Conservation (phyloP, 2,888 invertebrate genomes). For the Eupithecia subfuscata region DNA sequence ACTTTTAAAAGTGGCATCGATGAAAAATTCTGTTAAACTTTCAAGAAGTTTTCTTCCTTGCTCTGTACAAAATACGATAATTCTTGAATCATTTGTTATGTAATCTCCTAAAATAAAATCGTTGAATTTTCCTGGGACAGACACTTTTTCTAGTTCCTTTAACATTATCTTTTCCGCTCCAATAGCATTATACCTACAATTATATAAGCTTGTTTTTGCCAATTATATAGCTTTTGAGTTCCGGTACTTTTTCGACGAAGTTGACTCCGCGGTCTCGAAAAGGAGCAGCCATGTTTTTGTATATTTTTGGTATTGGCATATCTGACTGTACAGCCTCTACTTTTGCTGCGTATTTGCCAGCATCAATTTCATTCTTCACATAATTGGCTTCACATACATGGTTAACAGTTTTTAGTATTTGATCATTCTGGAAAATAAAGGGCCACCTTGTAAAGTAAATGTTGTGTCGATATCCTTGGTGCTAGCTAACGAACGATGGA, state of each 20-base stretch:
- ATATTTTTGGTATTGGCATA: neutral
- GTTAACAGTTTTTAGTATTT: neutral
- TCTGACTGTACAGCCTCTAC: neutral
- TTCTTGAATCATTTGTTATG: neutral
- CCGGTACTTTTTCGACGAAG: conserved; percentile 2
- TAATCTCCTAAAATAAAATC: neutral
- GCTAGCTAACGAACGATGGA: neutral
- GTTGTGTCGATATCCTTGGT: neutral
- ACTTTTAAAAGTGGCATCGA: neutral
- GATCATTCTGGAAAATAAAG: neutral
- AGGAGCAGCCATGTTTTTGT: neutral
- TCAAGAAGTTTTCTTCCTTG: neutral
- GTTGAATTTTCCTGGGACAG: neutral
- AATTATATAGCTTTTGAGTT: neutral
- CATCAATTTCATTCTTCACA: neutral
- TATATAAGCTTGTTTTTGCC: conserved; percentile 8
- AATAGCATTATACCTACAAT: neutral
- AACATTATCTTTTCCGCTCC: neutral
- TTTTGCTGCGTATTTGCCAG: neutral
- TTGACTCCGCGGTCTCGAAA: neutral
- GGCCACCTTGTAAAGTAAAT: neutral
- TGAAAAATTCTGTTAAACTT: neutral
- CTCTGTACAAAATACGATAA: neutral
- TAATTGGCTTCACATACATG: neutral
- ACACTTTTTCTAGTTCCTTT: neutral